Evolutionary conservation across 2,888 invertebrate species (phyloP), one percentile per base, ranked within the genome.

Genomic region (Leucozona laternaria): DNA sequence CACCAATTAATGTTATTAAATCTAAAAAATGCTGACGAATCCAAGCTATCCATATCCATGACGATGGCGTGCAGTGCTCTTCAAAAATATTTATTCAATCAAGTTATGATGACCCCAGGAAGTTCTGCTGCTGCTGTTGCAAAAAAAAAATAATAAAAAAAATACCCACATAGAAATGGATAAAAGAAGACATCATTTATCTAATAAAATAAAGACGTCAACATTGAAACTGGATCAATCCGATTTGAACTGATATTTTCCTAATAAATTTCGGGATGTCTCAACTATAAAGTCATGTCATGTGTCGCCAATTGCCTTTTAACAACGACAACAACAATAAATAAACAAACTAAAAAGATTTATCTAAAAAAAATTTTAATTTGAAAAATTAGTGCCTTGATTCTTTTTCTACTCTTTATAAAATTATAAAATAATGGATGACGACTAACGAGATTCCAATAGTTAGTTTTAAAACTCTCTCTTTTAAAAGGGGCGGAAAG

Each of bases 151-250:
- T 34, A 34, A 5, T 6, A 58, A 17, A 34, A 58, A 4, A 37
- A 37, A 58, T 58, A 58, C 58, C 20, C 58, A 20, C 58, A 58
- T 34, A 58, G 58, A 37, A 58, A 58, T 58, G 34, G 34, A 58
- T 58, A 34, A 58, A 58, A 20, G 58, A 31, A 58, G 20, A 58
- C 34, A 17, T 20, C 17, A 58, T 58, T 17, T 58, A 58, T 58
- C 58, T 58, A 58, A 58, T 58, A 20, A 57, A 57, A 25, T 25
- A 25, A 58, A 58, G 58, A 58, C 58, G 20, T 31, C 34, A 34
- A 58, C 4, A 58, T 58, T 58, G 20, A 58, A 58, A 58, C 58
- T 58, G 34, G 58, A 58, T 58, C 34, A 58, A 58, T 58, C 58
- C 20, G 34, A 58, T 34, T 58, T 37, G 0, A 58, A 7, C 34